Conservation (phyloP, 2,797 vertebrate species). For the Xyrichtys novacula region DNA sequence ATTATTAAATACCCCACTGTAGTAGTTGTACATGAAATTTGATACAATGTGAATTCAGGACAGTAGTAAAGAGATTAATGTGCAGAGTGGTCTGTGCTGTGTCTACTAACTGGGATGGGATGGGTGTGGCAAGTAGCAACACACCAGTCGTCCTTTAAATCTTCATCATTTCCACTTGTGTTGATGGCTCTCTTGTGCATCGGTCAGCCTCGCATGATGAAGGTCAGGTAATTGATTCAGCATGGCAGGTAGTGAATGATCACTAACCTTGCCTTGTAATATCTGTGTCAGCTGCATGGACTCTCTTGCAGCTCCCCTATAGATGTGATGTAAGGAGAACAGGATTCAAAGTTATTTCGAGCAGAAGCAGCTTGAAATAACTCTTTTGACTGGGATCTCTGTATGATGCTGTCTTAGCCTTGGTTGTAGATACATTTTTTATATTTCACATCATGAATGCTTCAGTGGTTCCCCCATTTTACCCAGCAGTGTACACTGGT, state of each 20-base stretch:
- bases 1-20: slow-evolving; percentile 31
- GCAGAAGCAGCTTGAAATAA: neutral
- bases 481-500: neutral
- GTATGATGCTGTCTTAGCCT: slow-evolving; percentile 14
- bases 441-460: slow-evolving; percentile 43
- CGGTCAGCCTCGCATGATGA: slow-evolving; percentile 16
- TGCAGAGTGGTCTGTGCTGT: slow-evolving; percentile 20
- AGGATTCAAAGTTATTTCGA: slow-evolving; percentile 3
- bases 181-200: slow-evolving; percentile 25
- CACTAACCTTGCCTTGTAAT: slow-evolving; percentile 6
- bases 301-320: neutral
- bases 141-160: slow-evolving; percentile 36
- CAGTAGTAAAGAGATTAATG: slow-evolving; percentile 13
- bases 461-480: slow-evolving; percentile 32
- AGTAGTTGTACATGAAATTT: slow-evolving; percentile 1
- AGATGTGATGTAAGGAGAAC: neutral
- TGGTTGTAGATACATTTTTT: slow-evolving; percentile 42
- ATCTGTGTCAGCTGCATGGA: slow-evolving; percentile 1
- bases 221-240: slow-evolving; percentile 24
- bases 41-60: slow-evolving; percentile 12
- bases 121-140: slow-evolving; percentile 72
- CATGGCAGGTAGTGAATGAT: slow-evolving; percentile 19
- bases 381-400: neutral
- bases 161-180: slow-evolving; percentile 25
- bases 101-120: slow-evolving; percentile 35